Evolutionary conservation across 2,888 invertebrate genomes (phyloP), one percentile per base, ranked within the genome.

Genomic region (Synanthedon vespiformis): DNA sequence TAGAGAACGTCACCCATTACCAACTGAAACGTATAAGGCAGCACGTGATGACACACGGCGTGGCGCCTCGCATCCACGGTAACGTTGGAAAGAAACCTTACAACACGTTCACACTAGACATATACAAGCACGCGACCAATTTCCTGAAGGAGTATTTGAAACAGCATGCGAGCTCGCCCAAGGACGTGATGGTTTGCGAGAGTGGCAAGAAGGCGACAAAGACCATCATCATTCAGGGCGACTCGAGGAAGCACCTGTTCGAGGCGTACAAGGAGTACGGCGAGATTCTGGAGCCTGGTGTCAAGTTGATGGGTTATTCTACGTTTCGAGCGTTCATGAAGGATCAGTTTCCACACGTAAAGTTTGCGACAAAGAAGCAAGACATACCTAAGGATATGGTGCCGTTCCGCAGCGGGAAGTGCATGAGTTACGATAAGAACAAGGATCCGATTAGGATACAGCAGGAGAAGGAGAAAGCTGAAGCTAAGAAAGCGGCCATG

Each of bases 251-350:
- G 77, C 92, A 92, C 66, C 83, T 94, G 41, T 93, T 93, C 61
- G 92, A 93, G 64, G 90, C 91, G 48, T 94, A 93, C 68, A 91
- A 91, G 65, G 91, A 93, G 62, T 93, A 92, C 67, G 92, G 93
- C 56, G 91, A 91, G 68, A 90, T 91, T 58, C 75, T 91, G 52
- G 92, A 92, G 63, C 92, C 92, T 0, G 90, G 90, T 52, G 90
- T 92, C 12, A 94, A 93, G 74, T 80, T 92, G 13, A 93, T 94
- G 93, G 93, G 94, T 0, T 94, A 93, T 65, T 93, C 93, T 1
- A 93, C 93, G 10, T 94, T 94, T 79, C 86, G 93, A 57, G 91
- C 93, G 62, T 94, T 94, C 68, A 92, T 94, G 91, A 93, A 93
- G 69, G 93, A 93, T 63, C 94, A 94, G 68, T 94, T 94, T 73